A percentile compares a stretch with the other conserved stretches of the same genome.
Conservation (phyloP, 2,113 vertebrate genomes). For the Urocitellus parryii region DNA sequence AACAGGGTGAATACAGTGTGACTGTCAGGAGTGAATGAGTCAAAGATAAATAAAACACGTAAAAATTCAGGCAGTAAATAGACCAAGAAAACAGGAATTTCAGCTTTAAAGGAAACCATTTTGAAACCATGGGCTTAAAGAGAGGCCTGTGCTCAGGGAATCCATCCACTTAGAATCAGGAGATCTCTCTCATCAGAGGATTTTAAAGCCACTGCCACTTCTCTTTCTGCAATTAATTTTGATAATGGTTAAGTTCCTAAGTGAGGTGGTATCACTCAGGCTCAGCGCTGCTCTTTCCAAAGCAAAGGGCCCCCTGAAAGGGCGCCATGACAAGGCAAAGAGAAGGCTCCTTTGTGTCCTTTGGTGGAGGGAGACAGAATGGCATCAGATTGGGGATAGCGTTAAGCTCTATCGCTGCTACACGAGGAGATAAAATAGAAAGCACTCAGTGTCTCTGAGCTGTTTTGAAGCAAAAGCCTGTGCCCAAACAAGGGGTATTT, state of each 20-base stretch:
- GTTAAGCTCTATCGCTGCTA: slow-evolving; percentile 74
- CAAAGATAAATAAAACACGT: neutral
- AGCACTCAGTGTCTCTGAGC: slow-evolving; percentile 67
- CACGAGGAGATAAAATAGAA: slow-evolving; percentile 68
- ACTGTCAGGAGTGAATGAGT: neutral
- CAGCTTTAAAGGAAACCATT: slow-evolving; percentile 1
- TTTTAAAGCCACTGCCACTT: slow-evolving; percentile 6
- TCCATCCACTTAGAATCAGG: slow-evolving; percentile 40
- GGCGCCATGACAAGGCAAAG: slow-evolving; percentile 8
- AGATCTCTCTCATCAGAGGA: slow-evolving; percentile 63
- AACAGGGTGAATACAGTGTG: neutral
- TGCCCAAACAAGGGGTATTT: slow-evolving; percentile 27
- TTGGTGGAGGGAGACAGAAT: slow-evolving; percentile 70
- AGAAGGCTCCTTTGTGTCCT: slow-evolving; percentile 65
- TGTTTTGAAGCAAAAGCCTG: slow-evolving; percentile 66
- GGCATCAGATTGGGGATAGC: slow-evolving; percentile 64
- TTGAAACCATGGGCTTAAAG: neutral
- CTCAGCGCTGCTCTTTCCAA: slow-evolving; percentile 41
- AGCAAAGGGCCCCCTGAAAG: slow-evolving; percentile 59
- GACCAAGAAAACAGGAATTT: neutral
- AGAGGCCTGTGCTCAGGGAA: neutral
- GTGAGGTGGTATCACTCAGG: neutral
- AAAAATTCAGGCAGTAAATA: neutral
- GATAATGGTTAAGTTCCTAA: slow-evolving; percentile 52
- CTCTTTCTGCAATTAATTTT: slow-evolving; percentile 32